phyloP scores from a whole-genome alignment of 2,888 invertebrate species.

The Xestia c-nigrum region DNA sequence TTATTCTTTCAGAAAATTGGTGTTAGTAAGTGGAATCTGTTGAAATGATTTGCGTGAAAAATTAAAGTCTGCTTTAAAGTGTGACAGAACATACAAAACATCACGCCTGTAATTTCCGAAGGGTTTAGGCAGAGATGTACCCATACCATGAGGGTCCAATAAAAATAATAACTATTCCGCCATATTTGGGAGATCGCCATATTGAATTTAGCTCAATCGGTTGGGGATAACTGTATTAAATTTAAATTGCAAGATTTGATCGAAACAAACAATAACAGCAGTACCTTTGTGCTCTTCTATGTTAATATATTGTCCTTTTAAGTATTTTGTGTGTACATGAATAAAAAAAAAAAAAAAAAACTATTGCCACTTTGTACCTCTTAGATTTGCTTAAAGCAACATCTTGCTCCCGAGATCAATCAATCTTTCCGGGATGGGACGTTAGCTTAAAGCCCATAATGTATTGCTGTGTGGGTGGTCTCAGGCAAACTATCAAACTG shows the following conservation, averaged over 20 bases:
- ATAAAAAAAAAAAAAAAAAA: neutral
- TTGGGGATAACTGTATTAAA: neutral
- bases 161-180: neutral
- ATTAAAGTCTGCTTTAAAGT: neutral
- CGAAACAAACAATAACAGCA: neutral
- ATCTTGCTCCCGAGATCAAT: constrained; percentile 15
- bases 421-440: neutral
- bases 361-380: neutral
- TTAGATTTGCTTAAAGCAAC: neutral
- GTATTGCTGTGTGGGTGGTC: constrained; percentile 22
- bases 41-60: neutral
- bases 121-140: neutral
- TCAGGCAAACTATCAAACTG: neutral
- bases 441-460: neutral
- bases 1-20: neutral
- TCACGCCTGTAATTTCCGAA: neutral
- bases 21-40: neutral
- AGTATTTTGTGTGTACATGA: too few species aligned
- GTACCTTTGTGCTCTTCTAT: too few species aligned
- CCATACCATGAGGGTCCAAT: neutral
- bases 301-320: too few species aligned
- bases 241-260: neutral
- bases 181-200: neutral
- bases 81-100: neutral
- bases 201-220: neutral